Evolutionary conservation across 2,797 vertebrate species (phyloP), one percentile per base, ranked within the genome.

Genomic region (Gambusia yucatana): DNA sequence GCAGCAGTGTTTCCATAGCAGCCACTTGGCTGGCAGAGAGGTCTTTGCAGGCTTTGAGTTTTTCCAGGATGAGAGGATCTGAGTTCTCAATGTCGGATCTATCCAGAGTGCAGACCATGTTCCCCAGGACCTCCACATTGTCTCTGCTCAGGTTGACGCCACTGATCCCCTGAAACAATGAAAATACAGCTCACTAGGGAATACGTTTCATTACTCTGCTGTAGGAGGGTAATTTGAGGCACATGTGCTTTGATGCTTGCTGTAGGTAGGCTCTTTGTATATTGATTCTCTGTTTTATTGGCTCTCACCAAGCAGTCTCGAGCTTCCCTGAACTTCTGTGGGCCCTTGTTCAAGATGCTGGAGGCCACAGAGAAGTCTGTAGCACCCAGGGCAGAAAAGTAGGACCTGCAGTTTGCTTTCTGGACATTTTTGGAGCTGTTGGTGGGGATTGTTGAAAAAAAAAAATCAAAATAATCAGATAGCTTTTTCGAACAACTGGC

Each of bases 361-460:
- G 94, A 95, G 36, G 86, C 52, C 78, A 95, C 61, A 28, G 91
- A 80, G 78, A 93, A 93, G 78, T 95, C 93, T 81, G 95, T 93
- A 10, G 33, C 48, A 36, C 94, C 92, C 57, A 91, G 0, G 4
- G 90, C 89, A 0, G 78, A 79, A 50, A 94, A 89, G 80, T 94
- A 95, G 2, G 91, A 90, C 72, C 73, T 89, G 86, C 94, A 96
- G 75, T 87, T 91, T 74, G 0, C 43, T 67, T 46, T 46, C n/a
- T 79, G 28, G 46, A 95, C 72, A 41, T 93, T 77, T 22, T 79
- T 63, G 69, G 84, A 87, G 69, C 94, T 96, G 50, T 73, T 75
- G 81, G 7, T 10, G 28, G 22, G 7, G 4, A 84, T 77, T 30
- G 16, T n/a, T 55, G 33, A 36, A 7, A 59, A n/a, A n/a, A 28